Evolutionary conservation across 2,113 vertebrate species (phyloP).

Genomic region (Chaetorhynchus papuensis): DNA sequence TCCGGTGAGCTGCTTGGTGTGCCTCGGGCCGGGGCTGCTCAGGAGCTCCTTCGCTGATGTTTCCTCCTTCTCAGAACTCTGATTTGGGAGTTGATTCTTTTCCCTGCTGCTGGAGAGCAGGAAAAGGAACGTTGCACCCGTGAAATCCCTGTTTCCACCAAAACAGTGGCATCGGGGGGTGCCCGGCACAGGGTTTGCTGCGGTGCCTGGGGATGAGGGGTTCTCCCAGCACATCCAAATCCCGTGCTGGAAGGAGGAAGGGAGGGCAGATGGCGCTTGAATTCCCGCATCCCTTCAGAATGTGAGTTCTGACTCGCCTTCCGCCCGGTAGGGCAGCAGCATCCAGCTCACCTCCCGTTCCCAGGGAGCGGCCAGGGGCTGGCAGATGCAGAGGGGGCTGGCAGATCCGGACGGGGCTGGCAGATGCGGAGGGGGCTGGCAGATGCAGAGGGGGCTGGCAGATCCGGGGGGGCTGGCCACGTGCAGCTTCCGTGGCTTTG

Average conservation of each 20-base stretch:
- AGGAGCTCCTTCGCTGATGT: not conserved
- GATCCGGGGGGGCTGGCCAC: rapidly evolving
- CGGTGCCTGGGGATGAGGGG: not conserved
- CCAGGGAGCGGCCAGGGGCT: not conserved
- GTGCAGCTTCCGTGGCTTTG: not conserved
- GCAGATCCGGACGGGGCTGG: not conserved
- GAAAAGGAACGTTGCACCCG: not conserved
- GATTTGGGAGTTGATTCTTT: not conserved
- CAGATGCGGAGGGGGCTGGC: not conserved
- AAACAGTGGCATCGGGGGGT: not conserved
- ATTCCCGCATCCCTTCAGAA: not conserved
- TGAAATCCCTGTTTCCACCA: not conserved
- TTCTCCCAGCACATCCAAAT: not conserved
- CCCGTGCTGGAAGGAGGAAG: conserved; percentile 18
- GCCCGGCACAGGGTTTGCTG: not conserved
- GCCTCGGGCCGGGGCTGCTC: not conserved
- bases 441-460: not conserved
- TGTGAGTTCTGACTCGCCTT: not conserved
- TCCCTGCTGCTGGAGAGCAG: not conserved
- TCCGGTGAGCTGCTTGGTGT: not conserved
- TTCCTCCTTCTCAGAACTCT: conserved; percentile 27
- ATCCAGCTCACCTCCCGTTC: rapidly evolving
- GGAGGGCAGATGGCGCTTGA: not conserved
- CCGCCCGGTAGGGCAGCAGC: not conserved
- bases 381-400: not conserved